These are phyloP conservation scores for Drosophila parvula DNA, from an alignment of 1,140 invertebrate species.

Conservation along the genomic window DNA sequence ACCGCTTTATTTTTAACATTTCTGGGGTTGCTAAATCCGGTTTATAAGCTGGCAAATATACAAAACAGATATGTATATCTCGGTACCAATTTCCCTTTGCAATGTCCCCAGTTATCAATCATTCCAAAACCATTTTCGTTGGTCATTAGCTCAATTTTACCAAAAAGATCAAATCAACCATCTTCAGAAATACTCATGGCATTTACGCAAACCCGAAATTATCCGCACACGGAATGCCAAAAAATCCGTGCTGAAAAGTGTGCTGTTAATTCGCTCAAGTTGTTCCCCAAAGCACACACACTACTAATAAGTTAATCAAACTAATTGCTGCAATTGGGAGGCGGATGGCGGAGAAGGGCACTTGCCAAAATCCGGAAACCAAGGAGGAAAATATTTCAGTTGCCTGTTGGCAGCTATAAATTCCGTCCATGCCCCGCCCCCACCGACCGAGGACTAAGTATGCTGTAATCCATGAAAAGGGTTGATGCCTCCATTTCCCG, in stretches of 20 bases:
- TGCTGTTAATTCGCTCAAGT: slow-evolving; percentile 31
- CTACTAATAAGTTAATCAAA: slow-evolving; percentile 78
- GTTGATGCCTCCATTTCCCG: slow-evolving; percentile 36
- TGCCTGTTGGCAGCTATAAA: slow-evolving; percentile 63
- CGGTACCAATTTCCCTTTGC: too few species aligned
- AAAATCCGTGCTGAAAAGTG: slow-evolving; percentile 30
- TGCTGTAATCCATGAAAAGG: slow-evolving; percentile 72
- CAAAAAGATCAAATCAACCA: background rate
- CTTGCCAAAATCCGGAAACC: slow-evolving; percentile 16
- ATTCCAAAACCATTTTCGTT: too few species aligned
- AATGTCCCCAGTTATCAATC: too few species aligned
- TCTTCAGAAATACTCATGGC: background rate
- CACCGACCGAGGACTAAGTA: slow-evolving; percentile 51
- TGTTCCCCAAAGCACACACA: slow-evolving; percentile 1
- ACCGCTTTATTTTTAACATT: too few species aligned
- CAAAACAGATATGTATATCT: too few species aligned
- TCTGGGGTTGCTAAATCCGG: too few species aligned
- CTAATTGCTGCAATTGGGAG: slow-evolving; percentile 56
- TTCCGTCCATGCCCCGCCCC: slow-evolving; percentile 53
- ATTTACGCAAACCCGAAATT: background rate
- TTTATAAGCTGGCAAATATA: too few species aligned
- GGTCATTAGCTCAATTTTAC: too few species aligned
- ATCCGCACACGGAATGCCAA: background rate
- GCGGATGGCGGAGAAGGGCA: slow-evolving; percentile 13
- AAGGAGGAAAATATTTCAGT: slow-evolving; percentile 39